Evolutionary conservation across 2,113 vertebrate species (phyloP).

Genomic region (Dinomys branickii): DNA sequence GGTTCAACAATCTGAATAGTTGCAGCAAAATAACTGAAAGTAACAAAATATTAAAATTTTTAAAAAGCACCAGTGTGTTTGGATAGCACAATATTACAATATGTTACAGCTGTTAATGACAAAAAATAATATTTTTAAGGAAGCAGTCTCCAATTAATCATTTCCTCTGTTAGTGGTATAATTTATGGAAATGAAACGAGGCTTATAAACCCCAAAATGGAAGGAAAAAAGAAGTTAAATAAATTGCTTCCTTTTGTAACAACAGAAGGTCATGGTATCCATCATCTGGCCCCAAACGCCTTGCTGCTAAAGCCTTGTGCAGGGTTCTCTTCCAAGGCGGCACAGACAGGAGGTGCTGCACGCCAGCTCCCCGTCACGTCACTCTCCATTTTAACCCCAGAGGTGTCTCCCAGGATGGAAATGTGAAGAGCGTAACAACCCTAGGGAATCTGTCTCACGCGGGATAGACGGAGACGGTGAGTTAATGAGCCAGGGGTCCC

Average conservation of each 20-base stretch:
- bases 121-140: conserved; percentile 87
- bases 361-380: conserved; percentile 82
- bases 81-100: conserved; percentile 81
- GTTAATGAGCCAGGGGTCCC: conserved; percentile 3
- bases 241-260: conserved; percentile 90
- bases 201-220: conserved; percentile 84
- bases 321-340: conserved; percentile 81
- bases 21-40: conserved; percentile 75
- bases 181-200: conserved; percentile 89
- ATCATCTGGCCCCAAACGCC: conserved; percentile 86
- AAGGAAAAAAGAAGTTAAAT: conserved; percentile 86
- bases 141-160: conserved; percentile 89
- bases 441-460: conserved; percentile 12
- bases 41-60: conserved; percentile 83
- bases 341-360: conserved; percentile 80
- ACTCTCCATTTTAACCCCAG: conserved; percentile 80
- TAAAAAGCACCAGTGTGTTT: conserved; percentile 83
- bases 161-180: conserved; percentile 86
- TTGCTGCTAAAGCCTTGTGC: conserved; percentile 83
- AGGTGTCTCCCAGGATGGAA: conserved; percentile 76
- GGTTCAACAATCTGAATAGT: conserved; percentile 76
- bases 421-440: conserved; percentile 62
- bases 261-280: conserved; percentile 87
- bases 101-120: conserved; percentile 86
- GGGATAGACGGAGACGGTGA: conserved; percentile 63